These are phyloP conservation scores for Sterrhoptilus dennistouni DNA, from an alignment of 2,113 vertebrate genomes.

Conservation along the genomic window DNA sequence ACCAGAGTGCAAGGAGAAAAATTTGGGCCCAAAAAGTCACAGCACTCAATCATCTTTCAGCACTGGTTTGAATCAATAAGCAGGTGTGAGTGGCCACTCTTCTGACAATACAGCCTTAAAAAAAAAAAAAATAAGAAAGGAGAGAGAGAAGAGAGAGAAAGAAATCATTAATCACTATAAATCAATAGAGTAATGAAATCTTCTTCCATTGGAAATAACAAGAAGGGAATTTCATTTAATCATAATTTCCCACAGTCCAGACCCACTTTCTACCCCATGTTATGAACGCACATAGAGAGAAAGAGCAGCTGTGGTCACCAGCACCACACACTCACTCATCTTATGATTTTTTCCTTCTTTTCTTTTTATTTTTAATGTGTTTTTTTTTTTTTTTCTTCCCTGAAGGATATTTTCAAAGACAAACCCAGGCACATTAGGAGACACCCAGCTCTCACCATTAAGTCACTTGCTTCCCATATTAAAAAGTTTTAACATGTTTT, in stretches of 20 bases:
- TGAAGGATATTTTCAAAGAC: slow-evolving; percentile 10
- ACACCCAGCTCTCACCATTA: not conserved
- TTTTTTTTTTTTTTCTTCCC: not conserved
- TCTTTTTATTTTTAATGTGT: not conserved
- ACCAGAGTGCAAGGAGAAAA: not conserved
- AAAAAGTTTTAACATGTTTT: not conserved
- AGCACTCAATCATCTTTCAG: slow-evolving; percentile 38
- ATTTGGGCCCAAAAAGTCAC: not conserved
- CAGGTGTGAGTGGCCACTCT: not conserved
- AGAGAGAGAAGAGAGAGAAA: not conserved
- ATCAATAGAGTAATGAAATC: slow-evolving; percentile 32
- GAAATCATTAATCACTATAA: not conserved
- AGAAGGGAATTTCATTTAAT: slow-evolving; percentile 14
- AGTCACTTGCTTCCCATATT: not conserved
- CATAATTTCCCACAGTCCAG: slow-evolving; percentile 23
- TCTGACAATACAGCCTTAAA: not conserved
- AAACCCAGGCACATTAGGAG: not conserved
- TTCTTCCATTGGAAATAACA: not conserved
- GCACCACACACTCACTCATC: not conserved
- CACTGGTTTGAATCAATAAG: slow-evolving; percentile 44
- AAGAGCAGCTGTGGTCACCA: not conserved
- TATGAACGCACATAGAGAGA: not conserved
- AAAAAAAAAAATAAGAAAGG: not conserved
- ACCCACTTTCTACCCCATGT: not conserved
- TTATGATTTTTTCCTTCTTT: rapidly evolving